A percentile compares a stretch with the other conserved stretches of the same genome.
Conservation (phyloP, 2,113 vertebrate species). For the Sapayoa aenigma region DNA sequence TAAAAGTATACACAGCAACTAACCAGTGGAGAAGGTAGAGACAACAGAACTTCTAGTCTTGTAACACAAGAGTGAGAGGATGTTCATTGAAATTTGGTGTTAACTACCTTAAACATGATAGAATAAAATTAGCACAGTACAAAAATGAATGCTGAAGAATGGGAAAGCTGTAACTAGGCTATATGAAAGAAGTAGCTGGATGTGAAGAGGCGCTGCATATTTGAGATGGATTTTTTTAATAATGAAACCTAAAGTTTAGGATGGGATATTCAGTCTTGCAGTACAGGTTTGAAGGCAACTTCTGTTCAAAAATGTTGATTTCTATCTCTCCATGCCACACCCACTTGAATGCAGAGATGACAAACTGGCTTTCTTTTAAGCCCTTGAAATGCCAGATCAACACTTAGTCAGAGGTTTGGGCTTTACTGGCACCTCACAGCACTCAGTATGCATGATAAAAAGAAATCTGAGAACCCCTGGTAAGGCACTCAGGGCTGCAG, state of each 20-base stretch:
- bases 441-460: neutral
- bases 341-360: fast-evolving
- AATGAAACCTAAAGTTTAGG: neutral
- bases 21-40: neutral
- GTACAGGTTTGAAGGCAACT: neutral
- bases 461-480: neutral
- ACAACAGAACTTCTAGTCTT: neutral
- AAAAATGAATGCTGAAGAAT: neutral
- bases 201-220: neutral
- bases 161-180: neutral
- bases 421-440: neutral
- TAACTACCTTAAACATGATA: neutral
- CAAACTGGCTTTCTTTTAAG: neutral
- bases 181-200: neutral
- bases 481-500: neutral
- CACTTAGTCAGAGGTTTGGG: neutral
- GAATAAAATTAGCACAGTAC: neutral
- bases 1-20: neutral
- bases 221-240: neutral
- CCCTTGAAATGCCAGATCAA: neutral
- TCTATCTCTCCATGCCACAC: neutral
- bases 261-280: neutral
- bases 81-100: neutral
- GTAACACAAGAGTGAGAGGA: neutral
- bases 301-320: neutral